Conservation (phyloP, 2,797 vertebrate genomes). For the Helicolenus hilgendorfi region DNA sequence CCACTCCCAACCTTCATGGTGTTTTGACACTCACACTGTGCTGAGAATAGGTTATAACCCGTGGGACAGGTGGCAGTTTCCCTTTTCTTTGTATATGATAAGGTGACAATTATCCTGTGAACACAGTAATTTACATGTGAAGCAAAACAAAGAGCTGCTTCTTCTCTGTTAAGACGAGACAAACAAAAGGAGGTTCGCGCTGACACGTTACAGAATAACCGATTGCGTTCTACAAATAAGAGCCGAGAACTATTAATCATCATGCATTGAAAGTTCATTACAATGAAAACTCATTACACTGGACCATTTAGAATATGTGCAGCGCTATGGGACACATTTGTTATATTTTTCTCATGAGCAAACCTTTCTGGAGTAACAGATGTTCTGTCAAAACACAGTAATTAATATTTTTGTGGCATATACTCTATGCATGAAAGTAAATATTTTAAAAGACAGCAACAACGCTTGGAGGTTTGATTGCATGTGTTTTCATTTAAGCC, state of each 20-base stretch:
- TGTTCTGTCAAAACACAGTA: conserved; percentile 72
- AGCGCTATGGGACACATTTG: conserved; percentile 62
- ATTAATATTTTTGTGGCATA: conserved; percentile 54
- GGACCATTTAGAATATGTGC: conserved; percentile 65
- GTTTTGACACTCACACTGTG: conserved; percentile 46
- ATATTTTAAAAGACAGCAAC: conserved; percentile 43
- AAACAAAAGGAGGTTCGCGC: conserved; percentile 44
- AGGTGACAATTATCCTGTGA: conserved; percentile 56
- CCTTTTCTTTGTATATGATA: conserved; percentile 43
- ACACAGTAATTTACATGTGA: conserved; percentile 67
- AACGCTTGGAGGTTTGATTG: conserved; percentile 1
- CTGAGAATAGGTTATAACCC: conserved; percentile 46
- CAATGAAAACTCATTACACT: conserved; percentile 76
- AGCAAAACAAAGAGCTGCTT: conserved; percentile 58
- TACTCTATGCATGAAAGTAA: conserved; percentile 24
- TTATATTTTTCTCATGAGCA: conserved; percentile 62
- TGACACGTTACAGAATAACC: conserved; percentile 68
- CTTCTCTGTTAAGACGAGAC: conserved; percentile 7
- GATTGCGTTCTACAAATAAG: conserved; percentile 72
- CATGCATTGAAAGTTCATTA: conserved; percentile 57
- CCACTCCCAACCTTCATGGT: conserved; percentile 7
- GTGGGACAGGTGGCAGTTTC: conserved; percentile 50
- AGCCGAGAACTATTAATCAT: conserved; percentile 74
- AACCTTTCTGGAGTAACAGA: conserved; percentile 68
- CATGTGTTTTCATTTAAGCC: conserved; percentile 16